A percentile compares a stretch with the other conserved stretches of the same genome.
These are phyloP conservation scores for Andrena praecox DNA, from an alignment of 2,888 invertebrate species.

Conservation along the genomic window DNA sequence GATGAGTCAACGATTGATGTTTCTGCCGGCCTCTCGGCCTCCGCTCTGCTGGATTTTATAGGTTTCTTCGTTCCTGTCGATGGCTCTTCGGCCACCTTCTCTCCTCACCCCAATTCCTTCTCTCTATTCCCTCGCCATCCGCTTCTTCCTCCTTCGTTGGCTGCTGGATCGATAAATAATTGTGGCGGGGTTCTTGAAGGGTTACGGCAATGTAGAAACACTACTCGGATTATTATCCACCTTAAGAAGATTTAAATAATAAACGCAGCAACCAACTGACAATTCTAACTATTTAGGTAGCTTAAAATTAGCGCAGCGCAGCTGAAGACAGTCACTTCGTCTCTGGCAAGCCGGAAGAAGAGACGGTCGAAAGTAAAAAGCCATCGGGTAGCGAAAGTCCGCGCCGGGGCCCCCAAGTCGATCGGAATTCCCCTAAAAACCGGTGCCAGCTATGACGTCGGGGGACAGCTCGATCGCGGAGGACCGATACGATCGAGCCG, in stretches of 20 bases:
- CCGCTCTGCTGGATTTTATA: conserved; percentile 66
- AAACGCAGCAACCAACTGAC: too few relatives aligned
- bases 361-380: neutral
- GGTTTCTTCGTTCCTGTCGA: conserved; percentile 69
- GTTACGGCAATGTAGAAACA: too few relatives aligned
- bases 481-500: conserved; percentile 19
- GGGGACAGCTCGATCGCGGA: conserved; percentile 20
- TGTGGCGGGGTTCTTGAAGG: neutral
- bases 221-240: too few relatives aligned
- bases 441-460: neutral
- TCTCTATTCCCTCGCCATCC: conserved; percentile 28
- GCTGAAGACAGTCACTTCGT: too few relatives aligned
- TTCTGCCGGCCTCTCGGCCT: conserved; percentile 61
- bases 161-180: conserved; percentile 8
- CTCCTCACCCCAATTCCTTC: conserved; percentile 41
- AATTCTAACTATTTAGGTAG: too few relatives aligned
- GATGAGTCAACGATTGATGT: conserved; percentile 81
- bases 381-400: neutral
- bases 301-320: too few relatives aligned
- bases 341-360: too few relatives aligned
- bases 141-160: conserved; percentile 17
- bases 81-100: conserved; percentile 35
- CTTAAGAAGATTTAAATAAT: too few relatives aligned
- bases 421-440: conserved; percentile 8
- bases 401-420: neutral